Conservation (phyloP, 1,140 invertebrate species). For the Agrilus planipennis region DNA sequence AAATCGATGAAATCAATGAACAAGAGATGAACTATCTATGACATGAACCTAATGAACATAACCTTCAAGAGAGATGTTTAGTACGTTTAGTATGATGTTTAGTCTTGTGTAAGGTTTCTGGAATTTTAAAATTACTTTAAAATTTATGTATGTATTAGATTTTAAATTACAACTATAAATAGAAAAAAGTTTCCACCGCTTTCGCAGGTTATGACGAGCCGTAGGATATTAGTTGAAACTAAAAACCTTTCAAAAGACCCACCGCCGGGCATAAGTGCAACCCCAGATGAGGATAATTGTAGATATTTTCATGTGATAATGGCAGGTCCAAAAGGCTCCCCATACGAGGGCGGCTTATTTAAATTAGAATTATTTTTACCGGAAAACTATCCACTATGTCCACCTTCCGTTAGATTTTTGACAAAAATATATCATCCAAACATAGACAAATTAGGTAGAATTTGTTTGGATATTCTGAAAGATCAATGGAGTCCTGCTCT, state of each 20-base stretch:
- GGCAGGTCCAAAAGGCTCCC: constrained; percentile 49
- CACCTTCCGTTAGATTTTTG: constrained; percentile 65
- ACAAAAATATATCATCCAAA: constrained; percentile 77
- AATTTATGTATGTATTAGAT: no score
- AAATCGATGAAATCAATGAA: no score
- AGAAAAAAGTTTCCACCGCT: no score
- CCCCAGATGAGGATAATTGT: constrained; percentile 62
- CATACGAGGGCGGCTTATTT: constrained; percentile 67
- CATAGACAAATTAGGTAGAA: constrained; percentile 68
- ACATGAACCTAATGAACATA: no score
- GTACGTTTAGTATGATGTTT: no score
- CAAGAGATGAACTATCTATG: no score
- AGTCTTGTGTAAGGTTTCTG: no score
- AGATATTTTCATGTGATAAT: constrained; percentile 67
- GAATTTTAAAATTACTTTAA: no score
- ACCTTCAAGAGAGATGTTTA: no score
- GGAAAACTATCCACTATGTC: constrained; percentile 69
- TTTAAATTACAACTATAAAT: no score
- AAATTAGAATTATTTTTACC: constrained; percentile 67
- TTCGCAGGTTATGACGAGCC: constrained; percentile 11
- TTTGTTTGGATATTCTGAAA: constrained; percentile 71
- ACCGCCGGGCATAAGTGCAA: constrained; percentile 62
- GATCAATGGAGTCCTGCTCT: constrained; percentile 75
- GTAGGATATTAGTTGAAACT: constrained; percentile 31
- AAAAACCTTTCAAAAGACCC: constrained; percentile 38